Percentiles rank a stretch among this genome's conserved stretches.
Conservation (phyloP, 2,113 vertebrate species). For the Macroglossus sobrinus region DNA sequence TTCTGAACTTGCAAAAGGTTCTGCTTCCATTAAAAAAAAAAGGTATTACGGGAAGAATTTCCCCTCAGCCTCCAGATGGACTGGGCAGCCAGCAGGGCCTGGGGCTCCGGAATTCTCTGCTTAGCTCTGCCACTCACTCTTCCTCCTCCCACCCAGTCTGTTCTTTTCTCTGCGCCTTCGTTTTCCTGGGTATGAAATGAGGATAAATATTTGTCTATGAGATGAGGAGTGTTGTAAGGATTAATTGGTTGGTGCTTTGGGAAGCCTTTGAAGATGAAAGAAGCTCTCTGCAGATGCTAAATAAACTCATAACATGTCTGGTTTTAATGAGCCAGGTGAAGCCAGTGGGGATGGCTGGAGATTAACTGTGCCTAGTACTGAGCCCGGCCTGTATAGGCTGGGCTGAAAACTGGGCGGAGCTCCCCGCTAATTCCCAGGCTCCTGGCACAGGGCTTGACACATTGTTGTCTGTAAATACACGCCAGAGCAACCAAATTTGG, state of each 20-base stretch:
- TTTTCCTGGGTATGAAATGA: conserved; percentile 64
- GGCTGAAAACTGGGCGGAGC: neutral
- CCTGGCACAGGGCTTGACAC: neutral
- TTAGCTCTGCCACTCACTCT: neutral
- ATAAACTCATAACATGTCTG: conserved; percentile 61
- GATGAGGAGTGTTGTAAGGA: conserved; percentile 71
- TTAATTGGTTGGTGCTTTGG: conserved; percentile 72
- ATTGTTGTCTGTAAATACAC: neutral
- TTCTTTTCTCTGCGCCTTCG: neutral
- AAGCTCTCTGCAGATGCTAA: conserved; percentile 58
- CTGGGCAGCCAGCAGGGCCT: neutral
- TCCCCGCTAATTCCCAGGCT: neutral
- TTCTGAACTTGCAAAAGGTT: conserved; percentile 71
- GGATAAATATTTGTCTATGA: conserved; percentile 73
- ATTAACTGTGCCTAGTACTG: conserved; percentile 64
- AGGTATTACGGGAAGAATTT: conserved; percentile 44
- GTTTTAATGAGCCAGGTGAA: conserved; percentile 76
- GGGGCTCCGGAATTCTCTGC: neutral
- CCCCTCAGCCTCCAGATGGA: neutral
- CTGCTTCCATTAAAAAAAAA: conserved; percentile 57
- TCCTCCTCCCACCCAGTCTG: neutral
- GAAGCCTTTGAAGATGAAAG: conserved; percentile 78
- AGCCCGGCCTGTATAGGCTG: neutral
- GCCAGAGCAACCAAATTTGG: neutral
- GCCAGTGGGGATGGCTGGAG: conserved; percentile 50